Evolutionary conservation across 2,797 vertebrate genomes (phyloP).

Genomic region (Enteromius paludinosus): DNA sequence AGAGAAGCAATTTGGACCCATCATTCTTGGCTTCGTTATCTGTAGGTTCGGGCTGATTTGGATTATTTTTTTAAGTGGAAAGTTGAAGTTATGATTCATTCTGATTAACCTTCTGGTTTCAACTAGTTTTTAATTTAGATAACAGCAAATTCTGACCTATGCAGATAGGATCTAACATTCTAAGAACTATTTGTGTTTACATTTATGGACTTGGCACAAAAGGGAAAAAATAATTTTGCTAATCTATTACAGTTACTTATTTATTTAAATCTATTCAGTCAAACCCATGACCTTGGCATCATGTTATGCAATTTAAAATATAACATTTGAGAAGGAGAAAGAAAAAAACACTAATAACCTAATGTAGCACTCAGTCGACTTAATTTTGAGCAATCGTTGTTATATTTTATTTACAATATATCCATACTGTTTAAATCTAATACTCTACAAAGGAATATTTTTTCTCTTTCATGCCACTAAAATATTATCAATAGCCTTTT

Average conservation of each 20-base stretch:
- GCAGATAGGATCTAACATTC: background rate
- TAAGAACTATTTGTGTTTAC: background rate
- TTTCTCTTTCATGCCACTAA: background rate
- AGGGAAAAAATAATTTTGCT: no score
- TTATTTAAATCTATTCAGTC: background rate
- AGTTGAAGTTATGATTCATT: background rate
- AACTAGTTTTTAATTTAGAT: background rate
- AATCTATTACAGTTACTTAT: no score
- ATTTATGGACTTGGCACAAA: background rate
- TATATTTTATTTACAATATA: background rate
- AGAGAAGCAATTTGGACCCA: slow-evolving; percentile 22
- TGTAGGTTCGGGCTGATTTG: background rate
- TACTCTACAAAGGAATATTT: background rate
- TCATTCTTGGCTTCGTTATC: slow-evolving; percentile 14
- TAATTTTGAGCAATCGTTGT: background rate
- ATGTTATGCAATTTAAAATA: background rate
- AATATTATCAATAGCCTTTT: background rate
- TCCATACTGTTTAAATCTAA: background rate
- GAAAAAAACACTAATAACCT: background rate
- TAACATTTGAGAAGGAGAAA: background rate
- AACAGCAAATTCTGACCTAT: background rate
- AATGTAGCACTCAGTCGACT: background rate
- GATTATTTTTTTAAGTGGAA: background rate
- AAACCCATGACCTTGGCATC: background rate
- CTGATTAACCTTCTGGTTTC: slow-evolving; percentile 6